Evolutionary conservation across 2,888 invertebrate genomes (phyloP).

Genomic region (Gymnosoma rotundatum): DNA sequence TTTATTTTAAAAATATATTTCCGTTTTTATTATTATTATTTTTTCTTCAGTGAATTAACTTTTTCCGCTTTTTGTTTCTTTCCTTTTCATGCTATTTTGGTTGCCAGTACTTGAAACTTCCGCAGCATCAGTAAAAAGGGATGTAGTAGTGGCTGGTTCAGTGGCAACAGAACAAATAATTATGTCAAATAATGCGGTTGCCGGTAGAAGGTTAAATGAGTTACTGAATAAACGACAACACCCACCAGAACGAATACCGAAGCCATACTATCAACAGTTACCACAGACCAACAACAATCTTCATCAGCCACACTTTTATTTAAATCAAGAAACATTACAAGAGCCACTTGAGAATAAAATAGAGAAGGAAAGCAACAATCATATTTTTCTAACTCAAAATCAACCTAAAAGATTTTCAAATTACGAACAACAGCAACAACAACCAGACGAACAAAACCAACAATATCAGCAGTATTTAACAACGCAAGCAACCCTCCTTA

Average conservation of each 20-base stretch:
- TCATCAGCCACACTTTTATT: conserved; percentile 38
- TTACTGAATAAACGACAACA: conserved; percentile 39
- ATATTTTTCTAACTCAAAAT: conserved; percentile 58
- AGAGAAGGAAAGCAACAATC: conserved; percentile 45
- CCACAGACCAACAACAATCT: conserved; percentile 34
- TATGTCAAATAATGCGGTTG: conserved; percentile 18
- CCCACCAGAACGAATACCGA: conserved; percentile 38
- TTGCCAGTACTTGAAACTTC: conserved; percentile 67
- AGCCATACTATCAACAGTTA: conserved; percentile 7
- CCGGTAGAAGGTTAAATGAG: conserved; percentile 26
- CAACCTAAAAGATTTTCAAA: conserved; percentile 37
- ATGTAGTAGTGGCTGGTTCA: conserved; percentile 30
- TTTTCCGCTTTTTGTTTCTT: conserved; percentile 54
- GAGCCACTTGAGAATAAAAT: conserved; percentile 28
- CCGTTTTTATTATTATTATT: not conserved
- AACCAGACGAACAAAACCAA: conserved; percentile 13
- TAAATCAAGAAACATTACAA: conserved; percentile 23
- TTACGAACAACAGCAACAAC: conserved; percentile 28
- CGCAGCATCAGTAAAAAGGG: conserved; percentile 59
- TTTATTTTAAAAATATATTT: not conserved
- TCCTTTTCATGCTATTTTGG: conserved; percentile 53
- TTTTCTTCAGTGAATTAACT: conserved; percentile 56
- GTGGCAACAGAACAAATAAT: conserved; percentile 27
- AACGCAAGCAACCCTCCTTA: conserved; percentile 48
- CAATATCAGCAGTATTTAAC: conserved; percentile 33